These are phyloP conservation scores for Caenorhabditis sp. DNA, from an alignment of 2,888 invertebrate genomes.

Conservation along the genomic window DNA sequence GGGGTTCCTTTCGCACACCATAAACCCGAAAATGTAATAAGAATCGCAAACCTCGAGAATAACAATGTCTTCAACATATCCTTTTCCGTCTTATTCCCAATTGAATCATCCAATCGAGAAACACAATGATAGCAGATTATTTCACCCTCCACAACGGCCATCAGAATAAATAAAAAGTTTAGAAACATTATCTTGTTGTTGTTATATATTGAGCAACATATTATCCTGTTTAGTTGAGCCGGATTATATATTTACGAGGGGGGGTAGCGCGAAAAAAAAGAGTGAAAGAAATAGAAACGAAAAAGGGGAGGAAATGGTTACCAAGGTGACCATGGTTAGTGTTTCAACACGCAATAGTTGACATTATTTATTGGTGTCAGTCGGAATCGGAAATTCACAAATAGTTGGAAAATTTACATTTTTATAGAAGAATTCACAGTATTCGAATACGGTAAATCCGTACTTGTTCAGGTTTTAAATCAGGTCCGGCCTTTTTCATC, in stretches of 20 bases:
- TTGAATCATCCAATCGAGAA: conserved; percentile 10
- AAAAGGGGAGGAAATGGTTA: not conserved
- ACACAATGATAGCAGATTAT: conserved; percentile 29
- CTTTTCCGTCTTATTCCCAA: conserved; percentile 13
- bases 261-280: not conserved
- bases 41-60: conserved; percentile 13
- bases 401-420: no score
- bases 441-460: no score
- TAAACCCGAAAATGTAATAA: no score
- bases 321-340: not conserved
- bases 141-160: not conserved
- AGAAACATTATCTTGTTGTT: no score
- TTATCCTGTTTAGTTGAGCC: not conserved
- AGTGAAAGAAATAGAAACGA: not conserved
- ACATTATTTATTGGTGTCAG: not conserved
- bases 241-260: not conserved
- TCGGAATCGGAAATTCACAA: no score
- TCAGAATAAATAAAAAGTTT: not conserved
- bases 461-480: no score
- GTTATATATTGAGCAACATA: not conserved
- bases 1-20: no score
- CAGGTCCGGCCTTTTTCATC: no score
- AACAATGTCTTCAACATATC: conserved; percentile 17
- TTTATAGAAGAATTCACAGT: no score
- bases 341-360: not conserved